Conservation (phyloP, 2,113 vertebrate genomes). For the Apeltes quadracus region DNA sequence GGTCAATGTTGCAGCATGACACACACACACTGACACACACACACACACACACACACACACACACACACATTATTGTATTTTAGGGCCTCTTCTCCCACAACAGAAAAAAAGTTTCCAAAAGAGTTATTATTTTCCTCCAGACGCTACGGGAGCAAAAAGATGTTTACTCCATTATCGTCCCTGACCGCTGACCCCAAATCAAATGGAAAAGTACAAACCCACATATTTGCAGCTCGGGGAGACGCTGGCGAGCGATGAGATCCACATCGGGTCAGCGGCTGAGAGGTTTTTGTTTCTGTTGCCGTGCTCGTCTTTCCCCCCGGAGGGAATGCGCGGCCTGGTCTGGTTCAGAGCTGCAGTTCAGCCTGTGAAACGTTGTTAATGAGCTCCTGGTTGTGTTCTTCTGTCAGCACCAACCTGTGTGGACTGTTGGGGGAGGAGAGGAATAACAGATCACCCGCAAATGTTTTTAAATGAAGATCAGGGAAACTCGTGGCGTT, state of each 20-base stretch:
- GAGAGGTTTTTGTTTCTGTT: constrained; percentile 47
- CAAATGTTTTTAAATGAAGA: background rate
- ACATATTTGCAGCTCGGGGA: constrained; percentile 32
- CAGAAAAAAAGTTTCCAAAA: constrained; percentile 49
- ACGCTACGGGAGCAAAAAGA: constrained; percentile 13
- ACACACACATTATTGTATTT: too few relatives aligned
- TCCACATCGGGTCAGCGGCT: constrained; percentile 54
- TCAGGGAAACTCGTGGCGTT: background rate
- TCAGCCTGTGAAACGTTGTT: constrained; percentile 26
- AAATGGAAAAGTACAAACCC: constrained; percentile 58
- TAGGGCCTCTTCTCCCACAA: too few relatives aligned
- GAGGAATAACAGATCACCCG: background rate
- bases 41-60: constrained; percentile 7
- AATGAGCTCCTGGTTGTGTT: constrained; percentile 18
- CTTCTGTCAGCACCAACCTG: constrained; percentile 5
- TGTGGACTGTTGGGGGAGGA: background rate
- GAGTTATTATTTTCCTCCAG: background rate
- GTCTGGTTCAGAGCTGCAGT: constrained; percentile 29
- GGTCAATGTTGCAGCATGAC: constrained; percentile 5
- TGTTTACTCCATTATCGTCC: constrained; percentile 47
- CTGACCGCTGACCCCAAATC: constrained; percentile 62
- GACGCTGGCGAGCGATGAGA: constrained; percentile 49
- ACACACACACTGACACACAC: constrained; percentile 5
- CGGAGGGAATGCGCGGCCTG: constrained; percentile 39
- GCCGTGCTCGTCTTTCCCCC: constrained; percentile 22